Percentiles rank a stretch among this genome's conserved stretches.
Conservation (phyloP, 2,888 invertebrate genomes). For the Villa cingulata region DNA sequence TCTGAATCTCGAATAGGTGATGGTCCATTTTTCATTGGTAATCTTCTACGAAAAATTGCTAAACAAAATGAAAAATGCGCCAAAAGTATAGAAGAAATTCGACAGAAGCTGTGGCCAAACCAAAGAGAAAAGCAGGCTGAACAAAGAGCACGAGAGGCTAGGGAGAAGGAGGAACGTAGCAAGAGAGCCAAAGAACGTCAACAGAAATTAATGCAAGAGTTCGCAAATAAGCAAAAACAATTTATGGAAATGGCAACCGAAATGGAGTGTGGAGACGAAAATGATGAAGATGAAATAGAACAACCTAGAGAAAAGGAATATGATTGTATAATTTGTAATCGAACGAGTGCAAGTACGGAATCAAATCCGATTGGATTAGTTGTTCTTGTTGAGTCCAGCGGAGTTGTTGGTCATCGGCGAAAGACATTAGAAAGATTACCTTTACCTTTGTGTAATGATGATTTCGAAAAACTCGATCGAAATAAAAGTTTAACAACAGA, state of each 20-base stretch:
- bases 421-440: slow-evolving; percentile 29
- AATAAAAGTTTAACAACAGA: slow-evolving; percentile 58
- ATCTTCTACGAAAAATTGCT: slow-evolving; percentile 62
- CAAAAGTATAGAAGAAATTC: slow-evolving; percentile 53
- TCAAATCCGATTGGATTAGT: slow-evolving; percentile 79
- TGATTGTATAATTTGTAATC: slow-evolving; percentile 92
- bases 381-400: slow-evolving; percentile 72
- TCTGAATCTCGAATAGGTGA: slow-evolving; percentile 51
- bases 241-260: slow-evolving; percentile 72
- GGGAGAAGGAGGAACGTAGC: slow-evolving; percentile 72
- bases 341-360: slow-evolving; percentile 71
- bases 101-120: slow-evolving; percentile 65
- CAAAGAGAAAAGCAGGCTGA: slow-evolving; percentile 67
- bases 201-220: slow-evolving; percentile 83
- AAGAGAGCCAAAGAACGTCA: slow-evolving; percentile 78
- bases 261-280: slow-evolving; percentile 43
- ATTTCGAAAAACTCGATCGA: slow-evolving; percentile 41
- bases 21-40: slow-evolving; percentile 75
- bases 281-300: slow-evolving; percentile 43
- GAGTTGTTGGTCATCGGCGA: slow-evolving; percentile 69
- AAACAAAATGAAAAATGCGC: slow-evolving; percentile 56
- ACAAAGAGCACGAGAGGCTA: slow-evolving; percentile 45
- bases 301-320: slow-evolving; percentile 57
- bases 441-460: slow-evolving; percentile 51
- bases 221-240: slow-evolving; percentile 78